These are phyloP conservation scores for Odocoileus hemionus DNA, from an alignment of 2,113 vertebrate genomes.

Conservation along the genomic window DNA sequence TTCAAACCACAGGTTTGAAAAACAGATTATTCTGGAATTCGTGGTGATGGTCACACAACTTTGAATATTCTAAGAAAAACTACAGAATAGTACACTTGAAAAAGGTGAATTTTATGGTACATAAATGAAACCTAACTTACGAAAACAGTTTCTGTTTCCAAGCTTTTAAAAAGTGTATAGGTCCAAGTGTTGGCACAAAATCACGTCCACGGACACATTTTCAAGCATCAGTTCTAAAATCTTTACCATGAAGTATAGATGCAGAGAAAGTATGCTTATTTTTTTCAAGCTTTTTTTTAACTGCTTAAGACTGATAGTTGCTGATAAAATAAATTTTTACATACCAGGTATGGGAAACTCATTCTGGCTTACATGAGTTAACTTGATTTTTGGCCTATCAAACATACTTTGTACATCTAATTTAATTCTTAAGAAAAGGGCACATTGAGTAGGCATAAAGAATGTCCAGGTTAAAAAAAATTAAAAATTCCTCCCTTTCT, in stretches of 20 bases:
- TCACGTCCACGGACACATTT: neutral
- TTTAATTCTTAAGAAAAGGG: neutral
- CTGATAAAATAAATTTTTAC: neutral
- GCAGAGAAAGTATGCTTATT: neutral
- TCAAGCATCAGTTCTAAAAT: neutral
- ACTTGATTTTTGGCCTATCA: neutral
- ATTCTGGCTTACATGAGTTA: neutral
- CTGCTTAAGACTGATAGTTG: neutral
- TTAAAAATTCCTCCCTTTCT: neutral
- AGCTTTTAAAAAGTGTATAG: neutral
- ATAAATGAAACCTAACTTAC: neutral
- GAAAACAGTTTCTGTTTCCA: neutral
- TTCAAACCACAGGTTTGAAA: neutral
- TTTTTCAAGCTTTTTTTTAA: neutral
- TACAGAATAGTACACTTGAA: neutral
- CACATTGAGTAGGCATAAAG: neutral
- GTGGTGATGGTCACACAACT: neutral
- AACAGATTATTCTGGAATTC: neutral
- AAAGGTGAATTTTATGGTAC: neutral
- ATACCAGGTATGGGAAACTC: neutral
- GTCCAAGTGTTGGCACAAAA: neutral
- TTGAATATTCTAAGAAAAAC: neutral
- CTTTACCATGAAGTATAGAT: neutral
- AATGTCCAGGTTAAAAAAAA: neutral
- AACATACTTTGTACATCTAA: neutral